A percentile compares a stretch with the other conserved stretches of the same genome.
phyloP scores from a whole-genome alignment of 2,113 vertebrate species.

The Rhynchomys soricoides region DNA sequence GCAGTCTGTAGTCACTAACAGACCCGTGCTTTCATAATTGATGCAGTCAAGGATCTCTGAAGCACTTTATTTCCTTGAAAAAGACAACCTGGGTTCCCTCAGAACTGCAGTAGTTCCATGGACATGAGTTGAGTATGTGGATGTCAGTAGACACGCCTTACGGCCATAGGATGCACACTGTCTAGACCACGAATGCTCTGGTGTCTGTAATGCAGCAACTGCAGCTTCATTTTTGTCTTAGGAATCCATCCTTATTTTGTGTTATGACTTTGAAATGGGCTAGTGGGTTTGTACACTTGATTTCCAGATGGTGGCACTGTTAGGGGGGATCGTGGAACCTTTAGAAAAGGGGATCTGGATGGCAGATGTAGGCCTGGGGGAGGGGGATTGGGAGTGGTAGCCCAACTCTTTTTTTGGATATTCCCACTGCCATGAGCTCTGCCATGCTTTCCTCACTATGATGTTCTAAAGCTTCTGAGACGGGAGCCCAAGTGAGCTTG shows the following conservation, averaged over 20 bases:
- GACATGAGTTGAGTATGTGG: background rate
- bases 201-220: background rate
- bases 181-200: background rate
- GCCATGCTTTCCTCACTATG: no score
- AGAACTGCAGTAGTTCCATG: background rate
- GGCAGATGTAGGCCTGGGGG: background rate
- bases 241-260: background rate
- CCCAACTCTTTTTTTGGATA: background rate
- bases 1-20: slow-evolving; percentile 34
- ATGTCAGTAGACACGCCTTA: background rate
- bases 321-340: background rate
- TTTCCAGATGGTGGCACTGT: background rate
- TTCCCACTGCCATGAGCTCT: background rate
- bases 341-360: background rate
- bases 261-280: background rate
- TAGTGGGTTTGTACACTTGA: background rate
- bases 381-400: background rate
- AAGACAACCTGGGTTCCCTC: background rate
- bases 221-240: slow-evolving; percentile 23
- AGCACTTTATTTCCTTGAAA: slow-evolving; percentile 29
- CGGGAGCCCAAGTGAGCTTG: background rate
- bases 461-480: background rate
- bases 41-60: background rate
- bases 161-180: background rate
- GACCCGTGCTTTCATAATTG: slow-evolving; percentile 7